Evolutionary conservation across 2,888 invertebrate genomes (phyloP).

Genomic region (Cepaea hortensis): DNA sequence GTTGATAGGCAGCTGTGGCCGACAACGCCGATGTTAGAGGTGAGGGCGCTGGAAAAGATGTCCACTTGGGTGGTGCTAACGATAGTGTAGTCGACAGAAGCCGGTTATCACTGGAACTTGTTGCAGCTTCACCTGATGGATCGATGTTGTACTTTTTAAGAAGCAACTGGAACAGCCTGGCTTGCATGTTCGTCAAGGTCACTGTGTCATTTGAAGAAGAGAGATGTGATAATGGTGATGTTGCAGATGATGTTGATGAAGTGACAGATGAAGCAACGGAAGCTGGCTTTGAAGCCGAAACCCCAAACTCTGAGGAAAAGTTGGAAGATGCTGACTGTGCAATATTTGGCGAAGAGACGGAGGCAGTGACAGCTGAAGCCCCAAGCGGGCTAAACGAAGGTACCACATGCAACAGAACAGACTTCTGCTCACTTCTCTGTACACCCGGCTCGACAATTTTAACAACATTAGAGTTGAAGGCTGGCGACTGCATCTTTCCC

Average conservation of each 20-base stretch:
- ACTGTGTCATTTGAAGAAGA: conserved; percentile 16
- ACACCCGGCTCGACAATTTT: not conserved
- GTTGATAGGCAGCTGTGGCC: not conserved
- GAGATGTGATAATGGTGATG: not conserved
- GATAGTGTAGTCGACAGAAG: not conserved
- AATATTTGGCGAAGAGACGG: not conserved
- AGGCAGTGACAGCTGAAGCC: not conserved
- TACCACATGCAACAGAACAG: conserved; percentile 8
- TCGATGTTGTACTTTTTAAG: conserved; percentile 44
- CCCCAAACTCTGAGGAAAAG: not conserved
- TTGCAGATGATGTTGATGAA: not conserved
- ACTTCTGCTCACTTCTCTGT: not conserved
- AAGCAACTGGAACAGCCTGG: conserved; percentile 40
- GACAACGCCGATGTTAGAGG: not conserved
- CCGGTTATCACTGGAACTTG: not conserved
- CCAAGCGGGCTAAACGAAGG: not conserved
- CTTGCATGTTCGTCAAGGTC: conserved; percentile 39
- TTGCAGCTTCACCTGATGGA: not conserved
- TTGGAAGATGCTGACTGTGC: not conserved
- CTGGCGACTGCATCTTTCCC: not conserved
- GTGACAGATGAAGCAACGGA: not conserved
- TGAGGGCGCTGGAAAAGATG: not conserved
- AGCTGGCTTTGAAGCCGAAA: not conserved
- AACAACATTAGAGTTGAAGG: not conserved
- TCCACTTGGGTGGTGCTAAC: not conserved